Evolutionary conservation across 2,113 vertebrate species (phyloP).

Genomic region (Diadophis punctatus): DNA sequence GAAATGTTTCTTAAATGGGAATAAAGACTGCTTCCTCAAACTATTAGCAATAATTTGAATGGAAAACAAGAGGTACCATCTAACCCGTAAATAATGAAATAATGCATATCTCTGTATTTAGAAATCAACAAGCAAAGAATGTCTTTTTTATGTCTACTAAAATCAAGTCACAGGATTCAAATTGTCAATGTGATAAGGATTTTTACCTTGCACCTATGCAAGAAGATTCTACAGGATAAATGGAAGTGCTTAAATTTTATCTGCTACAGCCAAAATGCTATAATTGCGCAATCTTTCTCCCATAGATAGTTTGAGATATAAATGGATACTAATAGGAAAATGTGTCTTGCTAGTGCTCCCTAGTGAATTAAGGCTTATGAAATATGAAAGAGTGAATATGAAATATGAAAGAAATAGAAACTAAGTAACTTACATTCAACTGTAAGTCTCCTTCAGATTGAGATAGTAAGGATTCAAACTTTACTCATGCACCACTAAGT

Average conservation of each 20-base stretch:
- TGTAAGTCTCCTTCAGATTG: not conserved
- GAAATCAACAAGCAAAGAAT: not conserved
- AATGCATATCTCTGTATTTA: not conserved
- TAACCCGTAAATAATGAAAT: not conserved
- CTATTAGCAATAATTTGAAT: not conserved
- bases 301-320: not conserved
- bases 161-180: not conserved
- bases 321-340: not conserved
- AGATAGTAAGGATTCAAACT: not conserved
- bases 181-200: not conserved
- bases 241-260: not conserved
- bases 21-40: not conserved
- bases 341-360: not conserved
- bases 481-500: not conserved
- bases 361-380: not conserved
- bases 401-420: not conserved
- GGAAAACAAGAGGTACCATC: not conserved
- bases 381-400: not conserved
- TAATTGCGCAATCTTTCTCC: not conserved
- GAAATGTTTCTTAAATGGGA: not conserved
- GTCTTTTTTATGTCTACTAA: not conserved
- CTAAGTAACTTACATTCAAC: not conserved
- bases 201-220: not conserved
- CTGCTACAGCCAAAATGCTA: not conserved
- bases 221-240: not conserved